Conservation (phyloP, 2,797 vertebrate genomes). For the Lacerta bilineata region DNA sequence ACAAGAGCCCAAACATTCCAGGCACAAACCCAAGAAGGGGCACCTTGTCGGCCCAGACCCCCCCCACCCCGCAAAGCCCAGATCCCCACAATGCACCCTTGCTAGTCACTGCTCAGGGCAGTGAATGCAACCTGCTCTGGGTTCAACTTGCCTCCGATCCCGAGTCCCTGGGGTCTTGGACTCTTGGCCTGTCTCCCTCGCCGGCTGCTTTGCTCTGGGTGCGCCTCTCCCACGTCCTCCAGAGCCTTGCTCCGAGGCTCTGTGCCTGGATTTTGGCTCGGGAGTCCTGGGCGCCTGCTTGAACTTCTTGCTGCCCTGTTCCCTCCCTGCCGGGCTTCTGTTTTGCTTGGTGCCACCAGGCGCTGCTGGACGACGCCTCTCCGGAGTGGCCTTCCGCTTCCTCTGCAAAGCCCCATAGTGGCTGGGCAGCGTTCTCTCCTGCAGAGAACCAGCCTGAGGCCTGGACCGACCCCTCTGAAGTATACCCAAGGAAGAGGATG, state of each 20-base stretch:
- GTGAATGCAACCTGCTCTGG: not conserved
- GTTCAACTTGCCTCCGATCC: constrained; percentile 73
- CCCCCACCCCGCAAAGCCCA: too few species aligned
- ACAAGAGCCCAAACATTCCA: too few species aligned
- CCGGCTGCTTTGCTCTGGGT: fast-evolving
- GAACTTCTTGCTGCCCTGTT: fast-evolving
- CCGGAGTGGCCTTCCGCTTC: constrained; percentile 13
- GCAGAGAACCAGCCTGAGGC: not conserved
- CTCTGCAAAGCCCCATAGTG: not conserved
- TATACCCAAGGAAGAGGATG: fast-evolving
- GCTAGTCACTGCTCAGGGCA: too few species aligned
- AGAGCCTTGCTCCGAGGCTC: fast-evolving
- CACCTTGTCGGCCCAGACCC: too few species aligned
- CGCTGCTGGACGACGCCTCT: not conserved
- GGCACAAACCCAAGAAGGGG: too few species aligned
- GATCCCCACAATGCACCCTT: too few species aligned
- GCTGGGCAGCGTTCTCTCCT: not conserved
- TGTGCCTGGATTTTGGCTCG: not conserved
- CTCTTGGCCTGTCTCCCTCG: not conserved
- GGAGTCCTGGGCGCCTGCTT: not conserved
- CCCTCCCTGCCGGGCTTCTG: not conserved
- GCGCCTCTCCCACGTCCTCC: not conserved
- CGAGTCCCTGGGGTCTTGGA: constrained; percentile 27
- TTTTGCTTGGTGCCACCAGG: fast-evolving
- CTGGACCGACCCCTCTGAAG: not conserved